Conservation (phyloP, 2,113 vertebrate genomes). For the Pangasianodon gigas region DNA sequence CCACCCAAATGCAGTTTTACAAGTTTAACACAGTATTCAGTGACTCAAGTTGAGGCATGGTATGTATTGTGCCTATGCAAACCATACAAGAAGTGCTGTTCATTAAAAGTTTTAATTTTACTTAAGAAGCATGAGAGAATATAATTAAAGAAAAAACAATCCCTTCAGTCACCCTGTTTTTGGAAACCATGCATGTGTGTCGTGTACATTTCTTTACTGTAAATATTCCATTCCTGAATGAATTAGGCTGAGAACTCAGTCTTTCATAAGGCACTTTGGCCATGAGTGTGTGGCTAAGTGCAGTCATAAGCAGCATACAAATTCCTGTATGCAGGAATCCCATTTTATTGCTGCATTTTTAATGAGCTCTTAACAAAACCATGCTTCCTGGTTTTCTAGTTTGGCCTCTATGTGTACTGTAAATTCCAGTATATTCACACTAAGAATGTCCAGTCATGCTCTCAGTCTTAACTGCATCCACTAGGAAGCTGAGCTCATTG, state of each 20-base stretch:
- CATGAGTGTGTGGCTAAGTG: background rate
- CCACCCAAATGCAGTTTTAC: background rate
- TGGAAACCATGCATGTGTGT: background rate
- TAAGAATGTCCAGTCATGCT: constrained; percentile 49
- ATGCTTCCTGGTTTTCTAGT: background rate
- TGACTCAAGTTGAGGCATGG: background rate
- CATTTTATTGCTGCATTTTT: background rate
- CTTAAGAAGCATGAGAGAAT: background rate
- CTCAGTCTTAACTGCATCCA: constrained; percentile 86
- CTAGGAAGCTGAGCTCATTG: constrained; percentile 93
- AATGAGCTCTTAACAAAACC: background rate
- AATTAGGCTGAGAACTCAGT: background rate
- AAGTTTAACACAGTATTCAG: constrained; percentile 4
- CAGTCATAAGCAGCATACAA: background rate
- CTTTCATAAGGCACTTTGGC: background rate
- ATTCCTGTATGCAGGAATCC: background rate
- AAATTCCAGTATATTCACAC: constrained; percentile 46
- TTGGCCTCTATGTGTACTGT: background rate
- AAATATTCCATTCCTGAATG: background rate
- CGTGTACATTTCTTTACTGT: background rate
- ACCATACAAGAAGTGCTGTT: background rate
- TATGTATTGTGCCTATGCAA: background rate
- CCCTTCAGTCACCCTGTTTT: background rate
- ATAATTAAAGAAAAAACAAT: background rate
- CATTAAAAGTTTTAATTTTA: background rate